A percentile compares a stretch with the other conserved stretches of the same genome.
These are phyloP conservation scores for Apocheima hispidaria DNA, from an alignment of 2,888 invertebrate genomes.

Conservation along the genomic window DNA sequence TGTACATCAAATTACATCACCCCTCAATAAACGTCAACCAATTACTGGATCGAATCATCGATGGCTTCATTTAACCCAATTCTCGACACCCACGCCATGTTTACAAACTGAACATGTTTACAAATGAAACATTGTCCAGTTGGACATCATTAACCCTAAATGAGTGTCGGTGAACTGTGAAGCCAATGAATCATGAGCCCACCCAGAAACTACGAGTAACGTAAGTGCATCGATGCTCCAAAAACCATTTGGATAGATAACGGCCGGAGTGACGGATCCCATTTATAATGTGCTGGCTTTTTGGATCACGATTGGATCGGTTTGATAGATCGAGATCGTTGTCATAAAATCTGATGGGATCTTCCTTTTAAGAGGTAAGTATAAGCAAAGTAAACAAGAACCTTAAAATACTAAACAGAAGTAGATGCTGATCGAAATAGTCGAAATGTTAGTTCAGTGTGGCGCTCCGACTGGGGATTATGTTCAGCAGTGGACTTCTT, in stretches of 20 bases:
- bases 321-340: not conserved
- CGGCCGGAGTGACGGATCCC: slow-evolving; percentile 29
- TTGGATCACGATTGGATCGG: not conserved
- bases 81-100: slow-evolving; percentile 16
- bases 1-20: slow-evolving; percentile 4
- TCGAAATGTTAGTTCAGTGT: too few species aligned
- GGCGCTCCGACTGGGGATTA: too few species aligned
- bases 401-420: not conserved
- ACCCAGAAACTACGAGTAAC: slow-evolving; percentile 39
- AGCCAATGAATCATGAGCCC: slow-evolving; percentile 43
- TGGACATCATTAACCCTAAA: slow-evolving; percentile 34
- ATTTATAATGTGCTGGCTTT: slow-evolving; percentile 14
- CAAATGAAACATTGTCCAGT: slow-evolving; percentile 27
- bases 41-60: slow-evolving; percentile 14
- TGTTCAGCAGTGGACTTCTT: too few species aligned
- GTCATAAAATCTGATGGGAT: not conserved
- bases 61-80: slow-evolving; percentile 31
- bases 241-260: slow-evolving; percentile 55
- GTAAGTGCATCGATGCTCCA: slow-evolving; percentile 20
- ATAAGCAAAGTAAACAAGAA: not conserved
- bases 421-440: too few species aligned
- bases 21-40: slow-evolving; percentile 22
- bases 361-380: not conserved
- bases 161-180: slow-evolving; percentile 39
- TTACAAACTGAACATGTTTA: slow-evolving; percentile 17